These are phyloP conservation scores for Prietella phreatophila DNA, from an alignment of 2,113 vertebrate species.

Conservation along the genomic window DNA sequence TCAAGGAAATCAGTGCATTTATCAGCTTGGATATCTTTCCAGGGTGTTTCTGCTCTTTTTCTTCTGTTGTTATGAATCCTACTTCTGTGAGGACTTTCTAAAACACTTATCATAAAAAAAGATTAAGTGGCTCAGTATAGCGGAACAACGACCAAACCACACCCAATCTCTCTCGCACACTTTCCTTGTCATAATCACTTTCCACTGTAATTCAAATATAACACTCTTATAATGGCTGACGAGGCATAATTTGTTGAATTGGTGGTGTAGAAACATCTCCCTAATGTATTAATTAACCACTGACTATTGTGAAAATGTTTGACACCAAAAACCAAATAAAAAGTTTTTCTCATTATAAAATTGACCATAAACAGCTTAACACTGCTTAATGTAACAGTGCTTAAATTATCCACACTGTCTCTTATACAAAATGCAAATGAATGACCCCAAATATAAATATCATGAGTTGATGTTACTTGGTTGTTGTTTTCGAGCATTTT, in stretches of 20 bases:
- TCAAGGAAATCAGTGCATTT: background rate
- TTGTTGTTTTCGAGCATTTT: background rate
- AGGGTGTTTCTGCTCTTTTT: background rate
- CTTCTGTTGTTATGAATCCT: background rate
- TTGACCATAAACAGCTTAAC: background rate
- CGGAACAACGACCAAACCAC: background rate
- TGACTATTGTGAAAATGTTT: background rate
- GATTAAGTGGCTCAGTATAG: background rate
- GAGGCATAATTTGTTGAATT: background rate
- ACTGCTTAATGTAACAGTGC: background rate
- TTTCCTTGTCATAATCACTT: background rate
- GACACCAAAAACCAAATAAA: background rate
- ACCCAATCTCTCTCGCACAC: background rate
- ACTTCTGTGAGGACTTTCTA: background rate
- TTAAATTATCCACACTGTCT: background rate
- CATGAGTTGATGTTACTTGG: background rate
- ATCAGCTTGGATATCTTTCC: slow-evolving; percentile 17
- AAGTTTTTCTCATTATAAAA: background rate
- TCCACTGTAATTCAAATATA: background rate
- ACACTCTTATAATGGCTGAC: background rate
- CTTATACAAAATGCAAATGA: background rate
- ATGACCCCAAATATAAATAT: background rate
- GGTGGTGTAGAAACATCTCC: background rate
- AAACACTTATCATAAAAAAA: background rate
- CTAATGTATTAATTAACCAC: background rate